Conservation (phyloP, 37 sponge, comb jelly and placozoan genomes). For the Amphimedon queenslandica region DNA sequence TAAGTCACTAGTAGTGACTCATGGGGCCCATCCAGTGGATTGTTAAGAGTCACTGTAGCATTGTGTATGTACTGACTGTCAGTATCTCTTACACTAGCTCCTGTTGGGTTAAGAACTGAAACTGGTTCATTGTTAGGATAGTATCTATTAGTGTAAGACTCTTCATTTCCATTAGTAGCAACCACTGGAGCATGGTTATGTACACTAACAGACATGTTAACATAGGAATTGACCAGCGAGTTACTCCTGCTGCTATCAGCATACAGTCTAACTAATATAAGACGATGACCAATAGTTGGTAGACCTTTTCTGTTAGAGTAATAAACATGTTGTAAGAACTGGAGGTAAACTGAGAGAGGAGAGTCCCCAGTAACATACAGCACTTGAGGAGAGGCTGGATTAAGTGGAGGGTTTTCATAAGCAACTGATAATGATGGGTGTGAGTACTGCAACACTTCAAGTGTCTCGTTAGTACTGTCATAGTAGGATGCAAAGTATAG, state of each 20-base stretch:
- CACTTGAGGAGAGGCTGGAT: slow-evolving; percentile 10
- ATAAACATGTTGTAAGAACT: slow-evolving; percentile 35
- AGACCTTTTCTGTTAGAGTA: slow-evolving; percentile 36
- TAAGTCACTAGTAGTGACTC: slow-evolving; percentile 68
- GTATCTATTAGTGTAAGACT: slow-evolving; percentile 34
- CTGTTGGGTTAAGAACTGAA: slow-evolving; percentile 27
- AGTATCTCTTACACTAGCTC: slow-evolving; percentile 50
- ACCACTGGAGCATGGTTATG: slow-evolving; percentile 53
- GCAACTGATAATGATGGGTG: slow-evolving; percentile 35
- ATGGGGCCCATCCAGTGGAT: slow-evolving; percentile 37
- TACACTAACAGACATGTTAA: slow-evolving; percentile 39
- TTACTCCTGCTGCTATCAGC: slow-evolving; percentile 54
- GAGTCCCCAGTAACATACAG: slow-evolving; percentile 40
- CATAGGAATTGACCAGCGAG: slow-evolving; percentile 7
- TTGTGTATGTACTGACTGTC: slow-evolving; percentile 48
- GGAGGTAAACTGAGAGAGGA: slow-evolving; percentile 30
- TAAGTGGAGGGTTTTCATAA: background rate
- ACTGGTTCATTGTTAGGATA: slow-evolving; percentile 67
- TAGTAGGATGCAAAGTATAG: slow-evolving; percentile 14
- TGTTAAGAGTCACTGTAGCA: slow-evolving; percentile 46
- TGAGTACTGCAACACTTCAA: slow-evolving; percentile 1
- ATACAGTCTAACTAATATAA: slow-evolving; percentile 39
- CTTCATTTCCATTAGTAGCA: slow-evolving; percentile 35
- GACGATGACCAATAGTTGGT: slow-evolving; percentile 52
- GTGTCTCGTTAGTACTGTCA: slow-evolving; percentile 39